Percentiles rank a stretch among this genome's conserved stretches.
phyloP scores from a whole-genome alignment of 1,140 invertebrate species.

The Elymnias hypermnestra region DNA sequence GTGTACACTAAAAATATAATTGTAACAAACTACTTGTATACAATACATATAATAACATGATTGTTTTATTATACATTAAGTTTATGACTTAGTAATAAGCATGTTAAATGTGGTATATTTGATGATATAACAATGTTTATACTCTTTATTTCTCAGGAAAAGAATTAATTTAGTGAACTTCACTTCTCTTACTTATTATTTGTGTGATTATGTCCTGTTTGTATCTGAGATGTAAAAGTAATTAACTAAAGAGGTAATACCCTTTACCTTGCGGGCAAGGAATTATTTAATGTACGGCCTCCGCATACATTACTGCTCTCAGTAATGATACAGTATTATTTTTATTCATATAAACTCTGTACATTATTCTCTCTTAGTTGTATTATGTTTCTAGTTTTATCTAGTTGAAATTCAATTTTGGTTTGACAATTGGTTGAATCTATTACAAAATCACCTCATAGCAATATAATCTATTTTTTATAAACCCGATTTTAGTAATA shows the following conservation, averaged over 20 bases:
- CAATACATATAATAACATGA: no score
- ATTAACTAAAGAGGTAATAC: no score
- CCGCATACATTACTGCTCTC: slow-evolving; percentile 56
- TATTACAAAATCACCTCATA: slow-evolving; percentile 21
- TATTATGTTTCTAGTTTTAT: slow-evolving; percentile 53
- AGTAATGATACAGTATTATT: slow-evolving; percentile 74
- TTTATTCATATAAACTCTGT: slow-evolving; percentile 61
- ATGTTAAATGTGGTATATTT: no score
- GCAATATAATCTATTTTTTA: slow-evolving; percentile 19
- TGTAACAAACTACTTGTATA: no score
- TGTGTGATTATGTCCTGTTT: not conserved
- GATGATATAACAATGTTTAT: no score
- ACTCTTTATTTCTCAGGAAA: no score
- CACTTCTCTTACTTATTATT: not conserved
- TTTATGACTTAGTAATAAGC: no score
- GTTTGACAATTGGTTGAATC: slow-evolving; percentile 28
- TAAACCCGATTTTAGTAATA: slow-evolving; percentile 9
- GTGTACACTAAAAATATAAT: no score
- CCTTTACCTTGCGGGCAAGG: no score
- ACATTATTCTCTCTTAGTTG: slow-evolving; percentile 64
- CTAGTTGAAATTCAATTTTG: slow-evolving; percentile 37
- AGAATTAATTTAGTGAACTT: slow-evolving; percentile 14
- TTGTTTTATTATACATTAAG: no score
- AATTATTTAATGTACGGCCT: slow-evolving; percentile 10
- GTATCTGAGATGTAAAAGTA: no score